Evolutionary conservation across 1,140 invertebrate species (phyloP), one percentile per base, ranked within the genome.

Genomic region (Laupala kohalensis): DNA sequence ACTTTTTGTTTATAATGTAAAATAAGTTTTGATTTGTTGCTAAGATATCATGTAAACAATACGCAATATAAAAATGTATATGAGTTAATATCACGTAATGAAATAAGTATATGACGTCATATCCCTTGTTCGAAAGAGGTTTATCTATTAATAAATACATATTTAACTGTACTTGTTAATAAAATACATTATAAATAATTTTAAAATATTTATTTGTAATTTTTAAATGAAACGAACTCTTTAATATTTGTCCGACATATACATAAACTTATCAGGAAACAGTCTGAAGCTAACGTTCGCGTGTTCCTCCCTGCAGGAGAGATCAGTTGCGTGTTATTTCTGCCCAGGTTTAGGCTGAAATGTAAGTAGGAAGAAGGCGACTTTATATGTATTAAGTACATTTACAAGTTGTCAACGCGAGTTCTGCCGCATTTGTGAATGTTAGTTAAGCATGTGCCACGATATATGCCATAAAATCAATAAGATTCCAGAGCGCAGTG

Each of bases 271-370:
- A 53, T 53, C 37, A 53, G 37, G 37, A 53, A 53, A 53, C 37
- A 53, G 19, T 9, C 37, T 53, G 37, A 13, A 19, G 37, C 37
- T 19, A 53, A 12, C 28, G 67, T 68, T 27, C 28, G 67, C 28
- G 67, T 68, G 67, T 68, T 29, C 25, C 6, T 23, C 15, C 67
- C 15, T 67, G 3, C 0, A 25, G 19, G 37, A 53, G 37, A 53
- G 37, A 53, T 53, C 37, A 68, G 67, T 29, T 68, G 67, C 67
- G 28, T 37, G 67, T 29, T 68, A 68, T 68, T 68, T 68, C 67
- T 68, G 67, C n/a, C 28, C 23, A 6, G 19, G 67, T 29, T 5
- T 68, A 29, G 27, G 29, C 12, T 29, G 67, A 29, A n/a, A 29
- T 6, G 67, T 68, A 37, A 68, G 67, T 68, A 68, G 67, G 27